Base-by-base conservation (phyloP, 2,113 vertebrate species). In the Rhabdornis inornatus region DNA sequence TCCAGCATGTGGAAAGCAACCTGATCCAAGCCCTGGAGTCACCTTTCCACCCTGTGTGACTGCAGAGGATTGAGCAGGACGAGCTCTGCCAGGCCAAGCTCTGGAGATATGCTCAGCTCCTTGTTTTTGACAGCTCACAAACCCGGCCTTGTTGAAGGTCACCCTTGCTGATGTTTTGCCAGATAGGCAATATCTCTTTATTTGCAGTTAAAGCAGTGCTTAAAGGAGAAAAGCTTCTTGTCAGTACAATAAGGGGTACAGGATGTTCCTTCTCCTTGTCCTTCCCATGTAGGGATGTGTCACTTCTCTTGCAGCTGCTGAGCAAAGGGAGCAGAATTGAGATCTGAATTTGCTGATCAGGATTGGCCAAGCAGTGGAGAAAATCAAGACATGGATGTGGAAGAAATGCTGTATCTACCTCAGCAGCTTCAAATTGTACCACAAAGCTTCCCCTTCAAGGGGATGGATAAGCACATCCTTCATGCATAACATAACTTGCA, bases 91-190 rank as follows among this genome's bases (percentile, higher is more conserved):
- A 27, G 25, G 70, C 81, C 47, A 20, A 40, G 74, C 80, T 83
- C 64, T 33, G 7, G 59, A 61, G 66, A 69, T 1, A 35, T 6
- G 83, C 76, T 90, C 64, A 40, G 86, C 93, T 66, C 76, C 90
- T 86, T 64, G 55, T 64, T 82, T 91, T 76, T 68, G 91, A 79
- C 89, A 91, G 95, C 11, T 7, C 93, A 92, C 77, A 83, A 92
- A 90, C 47, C 3, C 22, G 18, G 56, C 71, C 37, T 15, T 15
- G 84, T 3, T 0, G 55, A 93, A 95, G 92, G 92, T 93, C 85
- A 93, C 68, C 64, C 94, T 64, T 64, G 92, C 75, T 93, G 93
- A 68, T 56, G 76, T 69, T 78, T 50, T 92, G 92, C 88, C 93
- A 95, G 90, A 27, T 59, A 86, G 18, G 85, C 84, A 87, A 83